Conservation (phyloP, 2,113 vertebrate genomes). For the Labeo catla region DNA sequence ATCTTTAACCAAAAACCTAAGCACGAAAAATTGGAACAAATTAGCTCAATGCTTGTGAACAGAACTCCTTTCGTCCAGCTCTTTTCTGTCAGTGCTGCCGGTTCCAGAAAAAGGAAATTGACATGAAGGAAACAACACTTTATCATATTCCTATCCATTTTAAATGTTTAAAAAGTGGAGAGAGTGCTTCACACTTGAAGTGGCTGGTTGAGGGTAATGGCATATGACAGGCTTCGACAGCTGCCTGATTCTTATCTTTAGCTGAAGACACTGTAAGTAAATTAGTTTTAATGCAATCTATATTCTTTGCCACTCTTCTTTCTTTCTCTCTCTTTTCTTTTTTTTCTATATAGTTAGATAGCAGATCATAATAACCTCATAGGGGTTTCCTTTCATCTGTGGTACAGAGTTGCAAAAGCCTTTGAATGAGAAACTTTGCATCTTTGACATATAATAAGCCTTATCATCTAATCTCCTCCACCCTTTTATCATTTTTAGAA, state of each 20-base stretch:
- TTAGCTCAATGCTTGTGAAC: slow-evolving; percentile 20
- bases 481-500: not conserved
- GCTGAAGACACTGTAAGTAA: slow-evolving; percentile 52
- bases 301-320: slow-evolving; percentile 5
- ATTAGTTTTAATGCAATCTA: slow-evolving; percentile 56
- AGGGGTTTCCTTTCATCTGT: slow-evolving; percentile 49
- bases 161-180: slow-evolving; percentile 1
- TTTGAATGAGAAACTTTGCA: slow-evolving; percentile 6
- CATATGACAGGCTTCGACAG: slow-evolving; percentile 43
- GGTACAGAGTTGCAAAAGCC: slow-evolving; percentile 16
- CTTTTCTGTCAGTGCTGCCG: not conserved
- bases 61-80: not conserved
- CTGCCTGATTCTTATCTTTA: slow-evolving; percentile 49
- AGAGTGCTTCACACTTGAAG: slow-evolving; percentile 20
- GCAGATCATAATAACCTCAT: slow-evolving; percentile 50
- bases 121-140: slow-evolving; percentile 14
- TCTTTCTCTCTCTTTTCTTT: not conserved
- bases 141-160: slow-evolving; percentile 25
- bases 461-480: slow-evolving; percentile 5
- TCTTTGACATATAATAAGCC: slow-evolving; percentile 26
- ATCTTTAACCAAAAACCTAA: slow-evolving; percentile 20
- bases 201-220: slow-evolving; percentile 43
- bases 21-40: not conserved
- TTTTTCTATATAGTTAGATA: slow-evolving; percentile 4
- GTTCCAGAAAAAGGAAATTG: not conserved